Evolutionary conservation across 2,113 vertebrate species (phyloP).

Genomic region (Dipodomys spectabilis): DNA sequence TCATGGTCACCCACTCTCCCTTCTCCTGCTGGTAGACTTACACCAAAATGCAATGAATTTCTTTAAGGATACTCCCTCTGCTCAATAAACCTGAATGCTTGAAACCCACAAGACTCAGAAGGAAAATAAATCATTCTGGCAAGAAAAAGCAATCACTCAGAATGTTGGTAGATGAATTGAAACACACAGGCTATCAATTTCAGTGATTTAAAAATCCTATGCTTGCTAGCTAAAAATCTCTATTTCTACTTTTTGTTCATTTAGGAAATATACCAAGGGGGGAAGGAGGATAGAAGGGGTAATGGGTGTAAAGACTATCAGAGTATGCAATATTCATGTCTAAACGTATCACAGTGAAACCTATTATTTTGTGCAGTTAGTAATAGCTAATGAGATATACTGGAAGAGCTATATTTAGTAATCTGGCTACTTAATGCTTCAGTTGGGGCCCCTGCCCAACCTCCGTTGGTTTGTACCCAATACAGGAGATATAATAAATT

Average conservation of each 20-base stretch:
- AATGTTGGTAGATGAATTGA: slow-evolving; percentile 57
- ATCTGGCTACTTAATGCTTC: background rate
- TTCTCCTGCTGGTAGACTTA: slow-evolving; percentile 52
- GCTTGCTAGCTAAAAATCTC: slow-evolving; percentile 23
- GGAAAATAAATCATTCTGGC: slow-evolving; percentile 69
- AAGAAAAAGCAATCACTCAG: slow-evolving; percentile 68
- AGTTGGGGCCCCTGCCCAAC: background rate
- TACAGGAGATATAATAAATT: background rate
- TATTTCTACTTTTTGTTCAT: slow-evolving; percentile 4
- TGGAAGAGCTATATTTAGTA: background rate
- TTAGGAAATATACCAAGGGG: background rate
- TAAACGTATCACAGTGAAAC: background rate
- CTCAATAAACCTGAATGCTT: slow-evolving; percentile 60
- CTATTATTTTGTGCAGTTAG: background rate
- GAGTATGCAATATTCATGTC: background rate
- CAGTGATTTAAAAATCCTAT: slow-evolving; percentile 68
- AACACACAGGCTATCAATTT: slow-evolving; percentile 36
- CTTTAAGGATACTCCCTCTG: slow-evolving; percentile 65
- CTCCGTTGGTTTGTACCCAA: background rate
- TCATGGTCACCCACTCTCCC: slow-evolving; percentile 30
- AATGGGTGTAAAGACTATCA: no score
- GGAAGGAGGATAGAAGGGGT: background rate
- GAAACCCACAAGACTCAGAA: slow-evolving; percentile 57
- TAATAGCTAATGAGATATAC: background rate
- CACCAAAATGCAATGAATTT: slow-evolving; percentile 64